Conservation (phyloP, 2,888 invertebrate genomes). For the Nemapogon koenigi region DNA sequence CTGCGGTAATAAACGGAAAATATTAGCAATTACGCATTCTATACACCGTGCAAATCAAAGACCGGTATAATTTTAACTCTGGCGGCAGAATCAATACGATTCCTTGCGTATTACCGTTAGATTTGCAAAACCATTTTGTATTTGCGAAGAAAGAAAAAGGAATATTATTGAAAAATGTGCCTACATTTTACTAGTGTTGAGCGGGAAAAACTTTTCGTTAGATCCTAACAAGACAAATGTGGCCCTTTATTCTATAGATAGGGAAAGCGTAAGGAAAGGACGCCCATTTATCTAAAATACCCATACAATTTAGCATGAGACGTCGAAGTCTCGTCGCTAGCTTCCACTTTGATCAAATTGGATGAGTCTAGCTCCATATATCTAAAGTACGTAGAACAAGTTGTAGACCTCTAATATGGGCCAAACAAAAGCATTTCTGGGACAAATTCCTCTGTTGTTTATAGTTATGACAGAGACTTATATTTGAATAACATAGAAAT, state of each 20-base stretch:
- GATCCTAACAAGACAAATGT: slow-evolving; percentile 52
- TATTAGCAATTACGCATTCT: slow-evolving; percentile 26
- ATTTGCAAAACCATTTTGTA: not conserved
- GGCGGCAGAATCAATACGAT: not conserved
- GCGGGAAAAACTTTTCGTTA: slow-evolving; percentile 37
- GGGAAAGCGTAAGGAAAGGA: slow-evolving; percentile 45
- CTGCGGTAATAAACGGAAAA: slow-evolving; percentile 36
- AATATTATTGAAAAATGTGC: slow-evolving; percentile 8
- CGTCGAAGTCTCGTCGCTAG: slow-evolving; percentile 52
- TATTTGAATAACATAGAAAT: slow-evolving; percentile 34
- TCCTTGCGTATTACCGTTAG: not conserved
- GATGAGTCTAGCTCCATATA: slow-evolving; percentile 54
- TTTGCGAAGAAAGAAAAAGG: not conserved
- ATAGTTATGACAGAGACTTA: slow-evolving; percentile 44
- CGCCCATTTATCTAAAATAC: slow-evolving; percentile 59
- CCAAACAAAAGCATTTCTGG: slow-evolving; percentile 47
- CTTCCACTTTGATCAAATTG: slow-evolving; percentile 57
- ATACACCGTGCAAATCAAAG: slow-evolving; percentile 21
- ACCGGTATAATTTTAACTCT: slow-evolving; percentile 9
- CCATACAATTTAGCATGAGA: slow-evolving; percentile 52
- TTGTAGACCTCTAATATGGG: slow-evolving; percentile 32
- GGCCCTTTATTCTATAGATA: slow-evolving; percentile 37
- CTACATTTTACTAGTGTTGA: slow-evolving; percentile 20
- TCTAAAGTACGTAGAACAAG: slow-evolving; percentile 49
- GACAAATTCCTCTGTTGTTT: slow-evolving; percentile 46